Conservation (phyloP, 2,113 vertebrate species). For the Excalfactoria chinensis region DNA sequence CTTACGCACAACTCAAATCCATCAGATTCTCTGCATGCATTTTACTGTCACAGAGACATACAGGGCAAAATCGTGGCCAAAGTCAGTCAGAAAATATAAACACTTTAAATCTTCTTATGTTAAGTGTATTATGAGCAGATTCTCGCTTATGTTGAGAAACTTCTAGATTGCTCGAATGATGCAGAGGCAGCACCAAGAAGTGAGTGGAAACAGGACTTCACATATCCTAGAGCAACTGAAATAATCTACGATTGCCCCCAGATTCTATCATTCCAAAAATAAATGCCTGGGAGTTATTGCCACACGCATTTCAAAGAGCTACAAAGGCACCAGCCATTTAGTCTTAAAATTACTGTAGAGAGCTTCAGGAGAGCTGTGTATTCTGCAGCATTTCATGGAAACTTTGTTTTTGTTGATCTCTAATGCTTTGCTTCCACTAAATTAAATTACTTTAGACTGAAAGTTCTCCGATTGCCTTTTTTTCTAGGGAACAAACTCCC, state of each 20-base stretch:
- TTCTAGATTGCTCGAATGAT: not conserved
- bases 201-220: not conserved
- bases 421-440: conserved; percentile 25
- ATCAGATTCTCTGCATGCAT: fast-evolving
- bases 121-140: not conserved
- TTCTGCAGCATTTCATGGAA: not conserved
- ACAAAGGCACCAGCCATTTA: not conserved
- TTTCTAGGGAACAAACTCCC: conserved; percentile 36
- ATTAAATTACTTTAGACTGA: conserved; percentile 7
- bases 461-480: conserved; percentile 37
- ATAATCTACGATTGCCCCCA: not conserved
- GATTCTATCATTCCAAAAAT: not conserved
- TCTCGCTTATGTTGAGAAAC: not conserved
- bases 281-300: not conserved
- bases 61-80: not conserved
- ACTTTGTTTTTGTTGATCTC: not conserved
- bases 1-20: not conserved
- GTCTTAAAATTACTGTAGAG: not conserved
- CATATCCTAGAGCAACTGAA: not conserved
- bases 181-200: not conserved
- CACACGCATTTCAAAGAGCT: not conserved
- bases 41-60: not conserved
- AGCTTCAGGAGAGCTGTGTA: not conserved
- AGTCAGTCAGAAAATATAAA: not conserved
- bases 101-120: not conserved